Evolutionary conservation across 2,113 vertebrate species (phyloP), one percentile per base, ranked within the genome.

Genomic region (Oenanthe oenanthe): DNA sequence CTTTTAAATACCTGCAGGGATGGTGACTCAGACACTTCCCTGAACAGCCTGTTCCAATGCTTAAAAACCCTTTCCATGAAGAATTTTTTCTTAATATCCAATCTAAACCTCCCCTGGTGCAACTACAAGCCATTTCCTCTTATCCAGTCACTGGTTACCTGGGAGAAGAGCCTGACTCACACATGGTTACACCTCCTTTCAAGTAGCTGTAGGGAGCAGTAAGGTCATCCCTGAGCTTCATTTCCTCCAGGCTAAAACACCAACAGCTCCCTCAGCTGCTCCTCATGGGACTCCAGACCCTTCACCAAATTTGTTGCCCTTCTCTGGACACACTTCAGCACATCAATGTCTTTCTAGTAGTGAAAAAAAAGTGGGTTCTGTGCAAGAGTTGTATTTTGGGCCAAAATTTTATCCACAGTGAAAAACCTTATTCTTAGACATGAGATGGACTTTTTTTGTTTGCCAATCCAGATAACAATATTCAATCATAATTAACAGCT

Each of bases 161-260:
- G 25, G 16, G 24, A 68, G 22, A 38, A 68, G 38, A 67, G 45
- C 13, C 28, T 17, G 18, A n/a, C 4, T 16, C 40, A 9, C 53
- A 40, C 20, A 5, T 28, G 43, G 36, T 9, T 22, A 12, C 11
- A 48, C 11, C 29, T 68, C 40, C 24, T 54, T 42, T 40, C 29
- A 61, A 29, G 17, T 0, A 53, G 6, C 7, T 20, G 10, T 8
- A 42, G 25, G 34, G 38, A 53, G 40, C 2, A 1, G 25, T 7
- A 31, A 10, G 17, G 40, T 34, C 19, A 45, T 4, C 3, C 9
- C 25, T 45, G 16, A 74, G 9, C n/a, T 17, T 8, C 24, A 29
- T 54, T 31, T 54, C 17, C 61, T 40, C 17, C 47, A 47, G 7
- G 9, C 7, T 75, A 26, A 82, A 40, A 40, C 19, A 47, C 1